phyloP scores from a whole-genome alignment of 2,113 vertebrate genomes.

The Setophaga petechia region DNA sequence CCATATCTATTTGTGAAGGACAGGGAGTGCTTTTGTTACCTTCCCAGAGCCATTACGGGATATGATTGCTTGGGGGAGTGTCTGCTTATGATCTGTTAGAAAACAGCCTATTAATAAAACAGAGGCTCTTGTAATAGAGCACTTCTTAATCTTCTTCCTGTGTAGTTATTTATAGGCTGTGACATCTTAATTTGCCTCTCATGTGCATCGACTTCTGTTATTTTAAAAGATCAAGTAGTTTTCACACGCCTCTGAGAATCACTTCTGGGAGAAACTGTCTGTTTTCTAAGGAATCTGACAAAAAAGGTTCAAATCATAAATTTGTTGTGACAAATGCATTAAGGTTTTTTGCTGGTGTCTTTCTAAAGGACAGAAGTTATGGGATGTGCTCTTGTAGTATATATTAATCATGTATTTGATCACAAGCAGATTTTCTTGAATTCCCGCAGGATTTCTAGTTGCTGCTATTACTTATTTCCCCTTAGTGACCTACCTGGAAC shows the following conservation, averaged over 20 bases:
- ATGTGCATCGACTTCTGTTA: constrained; percentile 27
- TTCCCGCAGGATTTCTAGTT: background rate
- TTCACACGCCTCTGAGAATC: constrained; percentile 15
- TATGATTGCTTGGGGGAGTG: constrained; percentile 39
- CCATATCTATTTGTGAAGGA: background rate
- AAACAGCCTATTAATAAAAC: constrained; percentile 66
- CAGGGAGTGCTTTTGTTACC: constrained; percentile 43
- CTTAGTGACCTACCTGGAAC: background rate
- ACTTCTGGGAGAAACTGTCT: background rate
- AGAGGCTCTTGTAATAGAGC: constrained; percentile 37
- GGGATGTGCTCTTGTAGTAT: background rate
- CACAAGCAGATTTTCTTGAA: background rate
- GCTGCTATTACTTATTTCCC: background rate
- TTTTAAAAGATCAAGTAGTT: constrained; percentile 55
- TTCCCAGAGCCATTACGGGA: background rate
- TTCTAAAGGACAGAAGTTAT: background rate
- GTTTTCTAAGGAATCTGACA: background rate
- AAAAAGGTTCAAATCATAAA: background rate
- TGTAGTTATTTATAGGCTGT: constrained; percentile 56
- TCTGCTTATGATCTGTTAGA: constrained; percentile 55
- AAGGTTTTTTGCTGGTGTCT: background rate
- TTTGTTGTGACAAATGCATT: background rate
- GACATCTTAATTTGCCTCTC: constrained; percentile 53
- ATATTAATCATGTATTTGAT: background rate
- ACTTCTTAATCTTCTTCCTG: constrained; percentile 51